These are phyloP conservation scores for Coenonympha arcania DNA, from an alignment of 2,888 invertebrate species.

Conservation along the genomic window DNA sequence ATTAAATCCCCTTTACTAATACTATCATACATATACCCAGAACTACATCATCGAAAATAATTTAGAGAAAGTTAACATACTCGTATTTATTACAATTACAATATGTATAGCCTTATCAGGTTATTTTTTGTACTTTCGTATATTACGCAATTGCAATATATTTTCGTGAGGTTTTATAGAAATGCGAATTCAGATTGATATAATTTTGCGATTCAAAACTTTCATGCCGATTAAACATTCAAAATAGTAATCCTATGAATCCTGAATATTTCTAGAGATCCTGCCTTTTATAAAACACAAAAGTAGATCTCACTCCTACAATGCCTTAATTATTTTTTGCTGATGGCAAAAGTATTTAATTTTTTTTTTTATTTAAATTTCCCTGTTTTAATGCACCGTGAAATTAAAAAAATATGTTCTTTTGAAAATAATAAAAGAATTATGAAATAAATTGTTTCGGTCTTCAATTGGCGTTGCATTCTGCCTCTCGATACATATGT, in stretches of 20 bases:
- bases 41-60: not conserved
- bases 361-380: not conserved
- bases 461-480: constrained; percentile 17
- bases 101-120: no score
- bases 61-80: not conserved
- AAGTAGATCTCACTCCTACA: no score
- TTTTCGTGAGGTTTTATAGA: no score
- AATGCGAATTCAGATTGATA: no score
- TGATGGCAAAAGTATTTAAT: not conserved
- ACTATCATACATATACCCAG: not conserved
- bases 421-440: constrained; percentile 9
- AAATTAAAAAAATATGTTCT: constrained; percentile 1
- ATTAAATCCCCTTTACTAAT: constrained; percentile 10
- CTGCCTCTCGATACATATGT: constrained; percentile 13
- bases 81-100: not conserved
- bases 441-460: constrained; percentile 9
- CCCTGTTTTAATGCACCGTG: constrained; percentile 3
- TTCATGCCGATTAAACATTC: no score
- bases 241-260: no score
- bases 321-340: not conserved
- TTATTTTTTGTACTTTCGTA: no score
- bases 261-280: no score
- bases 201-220: no score
- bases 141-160: no score
- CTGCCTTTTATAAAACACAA: no score